Base-by-base conservation (phyloP, 2,888 invertebrate genomes). In the Callyntrura guangdongensis region DNA sequence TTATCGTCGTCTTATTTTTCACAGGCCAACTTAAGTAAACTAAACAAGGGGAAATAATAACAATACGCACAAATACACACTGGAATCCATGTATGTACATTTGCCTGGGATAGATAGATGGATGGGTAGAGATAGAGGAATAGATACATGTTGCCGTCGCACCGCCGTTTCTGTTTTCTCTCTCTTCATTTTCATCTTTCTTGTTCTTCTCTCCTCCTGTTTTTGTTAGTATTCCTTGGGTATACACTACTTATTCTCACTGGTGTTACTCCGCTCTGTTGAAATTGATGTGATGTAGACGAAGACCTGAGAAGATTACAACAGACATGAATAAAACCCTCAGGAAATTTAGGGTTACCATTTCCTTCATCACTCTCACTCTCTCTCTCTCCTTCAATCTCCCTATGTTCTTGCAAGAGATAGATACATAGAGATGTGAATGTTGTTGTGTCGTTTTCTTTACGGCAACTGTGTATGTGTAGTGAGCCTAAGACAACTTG, bases 261-360 rank as follows among this genome's bases (percentile, higher is more conserved):
- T 56, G 45, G 27, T 72, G 72, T 53, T 72, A 25, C 61, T 83
- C 67, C 59, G 27, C 61, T 36, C 36, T 61, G 22, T 59, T 56
- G 56, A 81, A 82, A 82, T 81, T 45, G 64, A 49, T 83, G 82
- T 69, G 82, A 72, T 82, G 64, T 81, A 69, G 89, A 85, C 67
- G 90, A 90, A 86, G 74, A 87, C 91, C 87, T 84, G 91, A 87
- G 91, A 91, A 91, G 91, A 91, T 91, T 91, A 91, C 91, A 91
- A 87, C 83, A 87, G 91, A 87, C 91, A 87, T 91, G 91, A 86
- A 87, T 91, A 91, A 91, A 91, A 91, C 87, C 87, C 91, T 91
- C 82, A 91, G 91, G 91, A 91, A 91, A 91, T 91, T 91, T 87
- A 91, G 87, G 91, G 91, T 91, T 91, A 87, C 91, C 91, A 87